Evolutionary conservation across 2,797 vertebrate genomes (phyloP), one percentile per base, ranked within the genome.

Genomic region (Hippoglossus hippoglossus): DNA sequence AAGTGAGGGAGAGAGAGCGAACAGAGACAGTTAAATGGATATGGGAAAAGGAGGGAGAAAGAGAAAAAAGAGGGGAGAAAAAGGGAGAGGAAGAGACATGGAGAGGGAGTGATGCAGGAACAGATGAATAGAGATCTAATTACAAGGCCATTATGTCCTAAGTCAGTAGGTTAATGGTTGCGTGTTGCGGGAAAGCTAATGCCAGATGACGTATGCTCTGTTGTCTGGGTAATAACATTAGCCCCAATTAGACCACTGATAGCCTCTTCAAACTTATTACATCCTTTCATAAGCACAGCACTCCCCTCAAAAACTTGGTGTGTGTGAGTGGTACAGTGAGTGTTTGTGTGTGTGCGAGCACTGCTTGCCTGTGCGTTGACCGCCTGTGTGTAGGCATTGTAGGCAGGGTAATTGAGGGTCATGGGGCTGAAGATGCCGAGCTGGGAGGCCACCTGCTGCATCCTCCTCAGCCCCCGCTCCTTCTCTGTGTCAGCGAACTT

Each of bases 401-500:
- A 98, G 67, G 96, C 96, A 56, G 96, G 96, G 7, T 98, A 97
- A 92, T 97, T 97, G 72, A 97, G 94, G 31, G 96, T 97, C 66
- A 98, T 96, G 71, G 97, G 97, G 89, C 96, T 97, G 93, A 98
- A 97, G 95, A 97, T 96, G 85, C 96, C 96, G 70, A 97, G 92
- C 91, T 98, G 97, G 36, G 94, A 96, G 68, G 97, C 96, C 84
- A 97, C 96, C 92, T 98, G 96, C 94, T 98, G 97, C 96, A 98
- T 98, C 61, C 97, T 94, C 75, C 97, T 92, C 79, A 97, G 90
- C 0, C 96, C 96, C 13, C 97, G 93, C 91, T 98, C 97, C 88
- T 97, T 98, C 93, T 98, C 97, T 0, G 97, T 97, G 95, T 98
- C 97, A 0, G 97, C 97, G 16, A 98, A 98, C 91, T 98, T 98